Conservation (phyloP, 2,797 vertebrate species). For the Gymnopithys bicolor region DNA sequence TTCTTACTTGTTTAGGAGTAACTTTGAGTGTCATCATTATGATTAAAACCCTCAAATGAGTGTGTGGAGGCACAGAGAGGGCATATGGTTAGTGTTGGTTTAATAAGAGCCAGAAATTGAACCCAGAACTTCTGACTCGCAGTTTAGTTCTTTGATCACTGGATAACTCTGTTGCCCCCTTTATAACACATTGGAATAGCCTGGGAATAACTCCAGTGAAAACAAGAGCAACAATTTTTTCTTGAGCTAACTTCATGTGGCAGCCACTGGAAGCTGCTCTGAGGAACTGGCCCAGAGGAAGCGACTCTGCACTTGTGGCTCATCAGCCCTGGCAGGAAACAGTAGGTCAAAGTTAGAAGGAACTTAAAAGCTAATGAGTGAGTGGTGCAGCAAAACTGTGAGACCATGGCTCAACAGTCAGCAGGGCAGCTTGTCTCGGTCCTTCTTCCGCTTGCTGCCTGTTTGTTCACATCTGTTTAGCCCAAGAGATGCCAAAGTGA, state of each 20-base stretch:
- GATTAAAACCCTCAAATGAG: not conserved
- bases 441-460: not conserved
- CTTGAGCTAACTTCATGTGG: not conserved
- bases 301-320: not conserved
- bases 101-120: constrained; percentile 3
- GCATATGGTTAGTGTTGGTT: not conserved
- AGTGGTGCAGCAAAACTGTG: not conserved
- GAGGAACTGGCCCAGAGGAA: constrained; percentile 12
- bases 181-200: not conserved
- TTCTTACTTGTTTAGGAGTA: not conserved
- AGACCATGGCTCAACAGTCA: not conserved
- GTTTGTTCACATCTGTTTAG: not conserved
- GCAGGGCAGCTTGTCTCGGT: not conserved
- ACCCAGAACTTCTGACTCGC: constrained; percentile 37
- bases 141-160: not conserved
- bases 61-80: constrained; percentile 1
- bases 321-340: constrained; percentile 17
- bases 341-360: not conserved
- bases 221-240: not conserved
- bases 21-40: not conserved
- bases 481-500: not conserved
- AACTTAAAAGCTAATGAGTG: not conserved
- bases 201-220: constrained; percentile 23
- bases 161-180: not conserved
- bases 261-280: not conserved